phyloP scores from a whole-genome alignment of 2,113 vertebrate genomes.

The Gracilinanus agilis region DNA sequence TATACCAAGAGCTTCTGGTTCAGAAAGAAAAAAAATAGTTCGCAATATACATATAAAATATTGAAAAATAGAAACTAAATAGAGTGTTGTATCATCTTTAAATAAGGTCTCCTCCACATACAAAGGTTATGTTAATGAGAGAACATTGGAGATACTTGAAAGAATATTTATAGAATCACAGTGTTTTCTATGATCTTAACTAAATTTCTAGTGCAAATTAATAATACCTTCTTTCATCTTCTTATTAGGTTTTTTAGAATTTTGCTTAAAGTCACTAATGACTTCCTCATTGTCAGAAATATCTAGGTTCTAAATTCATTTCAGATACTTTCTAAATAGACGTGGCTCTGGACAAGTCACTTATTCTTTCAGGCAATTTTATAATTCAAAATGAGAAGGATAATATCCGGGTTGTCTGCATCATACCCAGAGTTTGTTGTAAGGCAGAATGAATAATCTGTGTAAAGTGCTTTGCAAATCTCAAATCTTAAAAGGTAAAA shows the following conservation, averaged over 20 bases:
- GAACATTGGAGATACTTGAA: not conserved
- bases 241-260: not conserved
- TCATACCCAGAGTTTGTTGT: not conserved
- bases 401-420: not conserved
- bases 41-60: not conserved
- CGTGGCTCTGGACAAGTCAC: not conserved
- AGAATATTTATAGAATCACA: not conserved
- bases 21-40: not conserved
- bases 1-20: not conserved
- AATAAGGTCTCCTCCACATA: not conserved
- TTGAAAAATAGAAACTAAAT: not conserved
- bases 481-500: not conserved
- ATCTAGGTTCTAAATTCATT: not conserved
- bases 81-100: not conserved
- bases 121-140: not conserved
- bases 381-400: not conserved
- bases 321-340: not conserved
- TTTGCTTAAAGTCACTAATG: not conserved
- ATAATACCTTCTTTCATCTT: not conserved
- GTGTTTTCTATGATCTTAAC: not conserved
- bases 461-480: not conserved
- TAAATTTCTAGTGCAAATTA: not conserved
- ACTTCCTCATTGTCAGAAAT: not conserved
- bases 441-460: not conserved
- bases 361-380: not conserved